Percentiles rank a stretch among this genome's conserved stretches.
Evolutionary conservation across 2,797 vertebrate species (phyloP).

Genomic region (Trematomus bernacchii): DNA sequence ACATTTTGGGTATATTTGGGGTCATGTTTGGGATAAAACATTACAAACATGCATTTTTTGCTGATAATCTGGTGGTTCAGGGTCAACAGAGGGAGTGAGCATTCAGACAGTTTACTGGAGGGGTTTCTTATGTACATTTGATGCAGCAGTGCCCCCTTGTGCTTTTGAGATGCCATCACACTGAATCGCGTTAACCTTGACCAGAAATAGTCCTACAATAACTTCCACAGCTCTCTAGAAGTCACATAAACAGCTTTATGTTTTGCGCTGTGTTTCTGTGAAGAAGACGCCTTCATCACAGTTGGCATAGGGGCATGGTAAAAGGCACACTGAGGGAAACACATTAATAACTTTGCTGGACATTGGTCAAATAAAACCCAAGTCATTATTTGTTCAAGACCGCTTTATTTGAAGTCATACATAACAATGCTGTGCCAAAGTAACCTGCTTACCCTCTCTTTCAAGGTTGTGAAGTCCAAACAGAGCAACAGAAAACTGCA

Average conservation of each 20-base stretch:
- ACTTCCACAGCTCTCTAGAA: background rate
- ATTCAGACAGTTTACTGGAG: background rate
- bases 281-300: no score
- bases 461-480: no score
- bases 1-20: background rate
- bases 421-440: no score
- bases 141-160: conserved; percentile 44
- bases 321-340: no score
- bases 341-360: no score
- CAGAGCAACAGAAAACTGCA: no score
- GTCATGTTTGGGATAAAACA: background rate
- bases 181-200: background rate
- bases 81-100: background rate
- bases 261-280: background rate
- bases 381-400: no score
- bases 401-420: no score
- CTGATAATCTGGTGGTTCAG: background rate
- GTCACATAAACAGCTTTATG: background rate
- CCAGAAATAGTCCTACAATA: background rate
- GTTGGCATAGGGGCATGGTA: no score
- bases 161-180: background rate
- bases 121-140: background rate
- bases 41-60: background rate
- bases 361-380: no score
- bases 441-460: no score